Conservation (phyloP, 2,113 vertebrate genomes). For the Ceyx margarethae region DNA sequence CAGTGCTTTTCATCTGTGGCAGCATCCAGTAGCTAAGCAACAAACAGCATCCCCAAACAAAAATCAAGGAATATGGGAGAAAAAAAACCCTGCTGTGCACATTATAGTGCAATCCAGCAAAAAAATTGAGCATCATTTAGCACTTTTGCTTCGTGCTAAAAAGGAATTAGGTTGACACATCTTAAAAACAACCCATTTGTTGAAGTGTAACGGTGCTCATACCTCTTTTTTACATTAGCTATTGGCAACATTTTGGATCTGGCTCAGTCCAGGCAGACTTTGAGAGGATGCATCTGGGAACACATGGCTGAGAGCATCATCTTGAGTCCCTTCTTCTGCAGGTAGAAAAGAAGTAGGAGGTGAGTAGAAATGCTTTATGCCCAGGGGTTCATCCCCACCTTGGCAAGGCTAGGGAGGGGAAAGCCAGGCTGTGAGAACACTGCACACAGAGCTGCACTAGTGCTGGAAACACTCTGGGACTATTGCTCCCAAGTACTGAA, state of each 20-base stretch:
- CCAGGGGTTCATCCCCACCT: not conserved
- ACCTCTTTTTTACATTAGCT: not conserved
- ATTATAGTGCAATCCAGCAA: conserved; percentile 12
- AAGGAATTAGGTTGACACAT: not conserved
- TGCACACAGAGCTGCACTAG: not conserved
- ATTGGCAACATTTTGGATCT: not conserved
- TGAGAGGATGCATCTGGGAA: not conserved
- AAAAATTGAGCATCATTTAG: conserved; percentile 47
- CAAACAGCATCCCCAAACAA: conserved; percentile 57
- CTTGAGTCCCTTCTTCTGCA: not conserved
- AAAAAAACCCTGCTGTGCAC: not conserved
- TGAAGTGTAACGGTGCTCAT: not conserved
- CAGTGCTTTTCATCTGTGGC: not conserved
- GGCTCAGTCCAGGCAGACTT: not conserved
- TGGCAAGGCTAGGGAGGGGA: not conserved
- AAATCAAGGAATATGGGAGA: conserved; percentile 35
- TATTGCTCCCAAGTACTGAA: not conserved
- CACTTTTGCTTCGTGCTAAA: not conserved
- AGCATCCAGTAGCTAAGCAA: conserved; percentile 57
- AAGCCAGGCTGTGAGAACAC: not conserved
- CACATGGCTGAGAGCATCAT: fast-evolving
- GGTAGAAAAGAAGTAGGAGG: not conserved
- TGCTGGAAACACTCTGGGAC: not conserved
- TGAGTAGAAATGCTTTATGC: not conserved
- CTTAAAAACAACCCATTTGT: not conserved